A percentile compares a stretch with the other conserved stretches of the same genome.
Evolutionary conservation across 2,113 vertebrate species (phyloP).

Genomic region (Entomyzon cyanotis): DNA sequence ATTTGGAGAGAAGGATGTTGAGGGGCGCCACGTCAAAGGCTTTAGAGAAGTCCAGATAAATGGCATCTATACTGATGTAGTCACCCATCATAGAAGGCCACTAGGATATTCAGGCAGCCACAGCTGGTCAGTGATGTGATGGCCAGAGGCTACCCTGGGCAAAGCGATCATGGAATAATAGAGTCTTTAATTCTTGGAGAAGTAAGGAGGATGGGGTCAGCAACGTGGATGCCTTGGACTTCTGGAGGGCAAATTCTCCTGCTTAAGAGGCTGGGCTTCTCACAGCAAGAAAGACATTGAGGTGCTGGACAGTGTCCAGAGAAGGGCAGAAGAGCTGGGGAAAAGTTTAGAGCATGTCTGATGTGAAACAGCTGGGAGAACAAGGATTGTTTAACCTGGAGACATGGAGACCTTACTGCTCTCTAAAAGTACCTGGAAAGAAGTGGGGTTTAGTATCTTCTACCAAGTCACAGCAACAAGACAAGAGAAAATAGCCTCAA

Average conservation of each 20-base stretch:
- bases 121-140: background rate
- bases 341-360: background rate
- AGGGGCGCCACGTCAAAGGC: background rate
- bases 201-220: background rate
- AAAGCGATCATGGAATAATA: background rate
- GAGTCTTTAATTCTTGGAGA: background rate
- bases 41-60: background rate
- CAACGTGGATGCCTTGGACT: background rate
- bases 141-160: rapidly evolving
- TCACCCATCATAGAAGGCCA: background rate
- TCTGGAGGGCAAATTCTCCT: background rate
- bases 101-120: background rate
- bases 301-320: background rate
- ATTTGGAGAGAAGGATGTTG: background rate
- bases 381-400: background rate
- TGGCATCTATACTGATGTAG: background rate
- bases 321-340: rapidly evolving
- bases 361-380: background rate
- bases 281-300: background rate
- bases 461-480: background rate
- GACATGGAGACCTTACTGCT: background rate
- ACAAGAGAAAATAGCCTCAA: background rate
- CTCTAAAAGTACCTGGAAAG: background rate
- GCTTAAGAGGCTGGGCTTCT: background rate
- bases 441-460: background rate